Base-by-base conservation (phyloP, 2,113 vertebrate species). In the Gila orcuttii region DNA sequence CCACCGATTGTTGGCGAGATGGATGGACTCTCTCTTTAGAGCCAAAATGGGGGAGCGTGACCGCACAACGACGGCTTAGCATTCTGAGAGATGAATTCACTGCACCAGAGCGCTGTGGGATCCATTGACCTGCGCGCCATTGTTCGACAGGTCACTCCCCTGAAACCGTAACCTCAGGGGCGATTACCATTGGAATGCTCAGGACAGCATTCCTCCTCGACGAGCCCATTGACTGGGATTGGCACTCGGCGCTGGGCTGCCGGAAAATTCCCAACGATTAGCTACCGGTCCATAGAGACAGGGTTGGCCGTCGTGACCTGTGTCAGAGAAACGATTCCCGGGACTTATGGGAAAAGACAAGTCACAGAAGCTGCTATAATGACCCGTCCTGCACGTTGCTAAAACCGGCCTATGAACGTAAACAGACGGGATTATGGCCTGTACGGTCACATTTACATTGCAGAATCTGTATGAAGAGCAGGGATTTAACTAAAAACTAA, bases 21-120 rank as follows among this genome's bases (percentile, higher is more conserved):
- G 86, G 55, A 86, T 86, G 90, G 88, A 89, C 93, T 11, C 93
- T 94, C 92, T 88, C 93, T 80, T 91, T 47, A 82, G 73, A 80
- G 71, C 23, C n/a, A 75, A 69, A 79, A 92, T 92, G 91, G 91
- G n/a, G 85, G 88, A 93, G 90, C 92, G 90, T 94, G 95, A 94
- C 94, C 92, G 92, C 91, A 93, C 93, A 92, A 91, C 93, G 92
- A 92, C 90, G 93, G 94, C 93, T 95, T 95, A 95, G 94, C 92
- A 94, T 95, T 95, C 93, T 91, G 57, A 91, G 90, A 93, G 91
- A 92, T 92, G 93, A 92, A 92, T 94, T 95, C 92, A 94, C 93
- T 93, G 92, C 89, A 90, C 88, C 60, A 89, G 87, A 89, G 87
- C 87, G 52, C 42, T 86, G 75, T 78, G 55, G 88, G 64, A 88